These are phyloP conservation scores for Chaetops frenatus DNA, from an alignment of 2,113 vertebrate species.

Conservation along the genomic window DNA sequence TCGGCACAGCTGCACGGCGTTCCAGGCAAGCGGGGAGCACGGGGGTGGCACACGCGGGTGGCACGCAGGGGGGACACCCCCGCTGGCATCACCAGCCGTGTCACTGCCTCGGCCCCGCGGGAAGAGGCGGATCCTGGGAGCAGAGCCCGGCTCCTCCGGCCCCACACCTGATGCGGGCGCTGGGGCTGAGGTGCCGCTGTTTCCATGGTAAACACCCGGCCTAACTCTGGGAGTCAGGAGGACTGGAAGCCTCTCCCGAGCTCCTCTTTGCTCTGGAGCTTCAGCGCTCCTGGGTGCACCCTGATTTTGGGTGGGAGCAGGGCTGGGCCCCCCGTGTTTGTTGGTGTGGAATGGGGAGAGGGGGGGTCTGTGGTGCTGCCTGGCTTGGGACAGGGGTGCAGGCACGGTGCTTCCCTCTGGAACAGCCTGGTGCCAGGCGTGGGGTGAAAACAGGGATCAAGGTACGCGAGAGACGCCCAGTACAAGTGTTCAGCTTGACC, in stretches of 20 bases:
- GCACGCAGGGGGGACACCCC: not conserved
- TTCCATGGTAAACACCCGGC: not conserved
- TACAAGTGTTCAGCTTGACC: not conserved
- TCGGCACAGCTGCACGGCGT: not conserved
- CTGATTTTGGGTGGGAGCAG: not conserved
- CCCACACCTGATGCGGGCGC: not conserved
- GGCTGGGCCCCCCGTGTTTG: not conserved
- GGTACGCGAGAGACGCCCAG: fast-evolving
- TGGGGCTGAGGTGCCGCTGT: not conserved
- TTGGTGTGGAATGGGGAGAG: not conserved
- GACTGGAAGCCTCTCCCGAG: not conserved
- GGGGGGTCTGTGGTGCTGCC: not conserved
- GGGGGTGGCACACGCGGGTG: not conserved
- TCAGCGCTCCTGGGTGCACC: fast-evolving
- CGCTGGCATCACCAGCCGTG: fast-evolving
- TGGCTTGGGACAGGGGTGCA: not conserved
- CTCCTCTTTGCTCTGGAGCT: not conserved
- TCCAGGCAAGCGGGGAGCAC: fast-evolving
- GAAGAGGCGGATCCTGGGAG: not conserved
- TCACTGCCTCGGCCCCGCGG: fast-evolving
- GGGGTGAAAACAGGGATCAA: not conserved
- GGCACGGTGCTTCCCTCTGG: not conserved
- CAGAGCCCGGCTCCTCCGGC: fast-evolving
- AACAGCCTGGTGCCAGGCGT: not conserved
- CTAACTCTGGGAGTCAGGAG: not conserved